Evolutionary conservation across 2,888 invertebrate species (phyloP), one percentile per base, ranked within the genome.

Genomic region (Callinectes sapidus): DNA sequence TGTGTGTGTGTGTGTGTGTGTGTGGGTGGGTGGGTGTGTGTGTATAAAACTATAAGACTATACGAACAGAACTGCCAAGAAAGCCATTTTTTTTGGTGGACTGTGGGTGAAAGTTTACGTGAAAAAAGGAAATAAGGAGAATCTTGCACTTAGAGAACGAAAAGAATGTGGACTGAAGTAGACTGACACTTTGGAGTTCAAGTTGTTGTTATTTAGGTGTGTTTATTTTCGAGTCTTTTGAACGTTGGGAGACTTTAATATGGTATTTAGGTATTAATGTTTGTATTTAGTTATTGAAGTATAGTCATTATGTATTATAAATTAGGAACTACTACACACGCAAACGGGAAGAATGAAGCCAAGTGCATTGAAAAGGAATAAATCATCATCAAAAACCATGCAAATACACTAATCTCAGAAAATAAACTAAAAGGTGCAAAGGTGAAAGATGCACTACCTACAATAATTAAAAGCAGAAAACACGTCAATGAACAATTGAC

Each of bases 71-170:
- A 23, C 39, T 32, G 66, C 39, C 28, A 39, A 32, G 66, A 66
- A 61, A 61, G 61, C 18, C 61, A 23, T 61, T 61, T 61, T 48
- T 61, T 61, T 61, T 35, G 89, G 66, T 66, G 89, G 89, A 55
- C 28, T 48, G 66, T 32, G 89, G 28, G 66, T 32, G 89, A 35
- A 28, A 55, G 89, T 32, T 48, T n/a, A 16, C 28, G 32, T 85
- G 16, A 18, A 85, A 18, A 85, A 39, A 85, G 28, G 28, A 85
- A 39, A 85, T 16, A 61, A 61, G 13, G 23, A 23, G 23, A 18
- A 1, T 61, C 23, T 23, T 61, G 61, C 61, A 61, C 61, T 23
- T 23, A 61, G 3, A 61, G 23, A 61, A 61, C 61, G 2, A 61
- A 61, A 61, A 61, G 1, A 23, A 61, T 61, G 61, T 61, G 23